These are phyloP conservation scores for Cataglyphis rosenhaueri DNA, from an alignment of 2,888 invertebrate genomes.

Conservation along the genomic window DNA sequence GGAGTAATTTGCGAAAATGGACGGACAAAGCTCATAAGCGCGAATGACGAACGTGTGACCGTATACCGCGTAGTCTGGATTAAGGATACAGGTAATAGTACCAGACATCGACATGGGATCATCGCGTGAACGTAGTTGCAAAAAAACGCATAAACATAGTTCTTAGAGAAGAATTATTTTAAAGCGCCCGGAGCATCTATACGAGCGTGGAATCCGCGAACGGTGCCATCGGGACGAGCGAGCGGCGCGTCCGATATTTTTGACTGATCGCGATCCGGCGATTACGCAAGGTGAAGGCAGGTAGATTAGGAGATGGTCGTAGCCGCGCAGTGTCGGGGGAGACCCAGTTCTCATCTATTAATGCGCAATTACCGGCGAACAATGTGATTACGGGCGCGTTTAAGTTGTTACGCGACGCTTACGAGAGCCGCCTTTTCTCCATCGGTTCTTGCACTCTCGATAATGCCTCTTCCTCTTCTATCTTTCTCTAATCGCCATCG, in stretches of 20 bases:
- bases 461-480: constrained; percentile 51
- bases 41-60: constrained; percentile 36
- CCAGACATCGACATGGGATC: constrained; percentile 60
- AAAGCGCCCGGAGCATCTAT: constrained; percentile 60
- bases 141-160: constrained; percentile 69
- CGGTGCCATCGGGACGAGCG: constrained; percentile 31
- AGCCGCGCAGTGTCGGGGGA: constrained; percentile 59
- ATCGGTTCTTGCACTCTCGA: constrained; percentile 42
- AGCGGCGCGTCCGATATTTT: constrained; percentile 63
- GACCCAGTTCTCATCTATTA: constrained; percentile 83
- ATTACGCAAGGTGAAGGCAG: constrained; percentile 74
- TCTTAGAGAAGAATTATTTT: constrained; percentile 66
- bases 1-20: constrained; percentile 41
- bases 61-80: constrained; percentile 49
- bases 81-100: constrained; percentile 52
- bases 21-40: constrained; percentile 20
- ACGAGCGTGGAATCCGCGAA: constrained; percentile 70
- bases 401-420: constrained; percentile 78
- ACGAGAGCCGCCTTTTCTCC: constrained; percentile 50
- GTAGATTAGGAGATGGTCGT: constrained; percentile 61
- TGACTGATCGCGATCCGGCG: constrained; percentile 65
- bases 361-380: constrained; percentile 81
- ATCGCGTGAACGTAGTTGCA: constrained; percentile 68
- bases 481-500: constrained; percentile 5
- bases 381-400: constrained; percentile 81